phyloP scores from a whole-genome alignment of 1,140 invertebrate species.

The Anagrus nilaparvatae region DNA sequence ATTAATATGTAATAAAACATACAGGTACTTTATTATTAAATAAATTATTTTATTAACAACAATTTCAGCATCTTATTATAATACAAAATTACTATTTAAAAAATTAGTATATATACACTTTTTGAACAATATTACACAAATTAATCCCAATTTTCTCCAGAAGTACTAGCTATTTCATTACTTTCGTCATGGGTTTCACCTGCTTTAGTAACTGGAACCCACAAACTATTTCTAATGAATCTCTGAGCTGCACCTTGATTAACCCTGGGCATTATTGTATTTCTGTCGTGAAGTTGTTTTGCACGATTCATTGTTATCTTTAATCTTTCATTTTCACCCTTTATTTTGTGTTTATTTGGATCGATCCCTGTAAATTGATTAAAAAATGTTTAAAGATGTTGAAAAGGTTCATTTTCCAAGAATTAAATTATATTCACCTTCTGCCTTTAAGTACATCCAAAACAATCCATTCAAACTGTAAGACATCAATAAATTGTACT shows the following conservation, averaged over 20 bases:
- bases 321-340: slow-evolving; percentile 37
- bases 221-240: slow-evolving; percentile 40
- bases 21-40: too few relatives aligned
- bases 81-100: too few relatives aligned
- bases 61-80: too few relatives aligned
- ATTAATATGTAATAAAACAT: too few relatives aligned
- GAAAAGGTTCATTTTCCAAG: background rate
- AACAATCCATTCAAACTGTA: slow-evolving; percentile 41
- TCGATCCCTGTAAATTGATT: slow-evolving; percentile 26
- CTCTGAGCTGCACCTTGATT: slow-evolving; percentile 36
- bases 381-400: background rate
- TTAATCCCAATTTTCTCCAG: too few relatives aligned
- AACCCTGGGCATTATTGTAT: slow-evolving; percentile 34
- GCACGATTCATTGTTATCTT: slow-evolving; percentile 35
- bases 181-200: slow-evolving; percentile 7
- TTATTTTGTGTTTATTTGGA: slow-evolving; percentile 32
- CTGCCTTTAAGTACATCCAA: slow-evolving; percentile 41
- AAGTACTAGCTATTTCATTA: too few relatives aligned
- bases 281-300: slow-evolving; percentile 37
- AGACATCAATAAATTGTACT: slow-evolving; percentile 40
- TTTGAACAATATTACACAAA: too few relatives aligned
- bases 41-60: too few relatives aligned
- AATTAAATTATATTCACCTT: slow-evolving; percentile 24
- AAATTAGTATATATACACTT: too few relatives aligned
- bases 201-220: slow-evolving; percentile 20